A percentile compares a stretch with the other conserved stretches of the same genome.
These are phyloP conservation scores for Caenorhabditis sulstoni DNA, from an alignment of 2,888 invertebrate genomes.

Conservation along the genomic window DNA sequence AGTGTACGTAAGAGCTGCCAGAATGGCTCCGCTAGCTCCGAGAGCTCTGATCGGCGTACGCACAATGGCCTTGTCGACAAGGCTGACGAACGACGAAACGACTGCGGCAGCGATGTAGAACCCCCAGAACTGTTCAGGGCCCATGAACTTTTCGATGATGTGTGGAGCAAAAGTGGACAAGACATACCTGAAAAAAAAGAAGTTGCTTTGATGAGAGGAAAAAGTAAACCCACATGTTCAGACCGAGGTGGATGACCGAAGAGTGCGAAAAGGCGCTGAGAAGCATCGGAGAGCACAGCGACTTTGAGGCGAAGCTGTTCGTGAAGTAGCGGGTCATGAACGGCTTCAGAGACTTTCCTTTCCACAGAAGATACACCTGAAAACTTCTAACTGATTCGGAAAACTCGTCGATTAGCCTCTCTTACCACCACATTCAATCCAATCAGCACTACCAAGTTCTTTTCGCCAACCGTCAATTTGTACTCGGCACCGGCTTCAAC, in stretches of 20 bases:
- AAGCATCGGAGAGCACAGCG: slow-evolving; percentile 90
- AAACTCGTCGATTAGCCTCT: neutral
- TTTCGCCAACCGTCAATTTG: slow-evolving; percentile 65
- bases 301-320: slow-evolving; percentile 81
- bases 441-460: slow-evolving; percentile 53
- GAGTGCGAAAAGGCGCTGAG: slow-evolving; percentile 96
- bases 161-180: slow-evolving; percentile 47
- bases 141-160: slow-evolving; percentile 70
- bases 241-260: slow-evolving; percentile 89
- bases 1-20: slow-evolving; percentile 90
- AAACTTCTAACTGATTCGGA: slow-evolving; percentile 9
- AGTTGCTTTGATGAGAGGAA: neutral
- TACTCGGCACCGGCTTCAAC: slow-evolving; percentile 51
- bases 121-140: slow-evolving; percentile 85
- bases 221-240: slow-evolving; percentile 92
- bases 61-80: slow-evolving; percentile 87
- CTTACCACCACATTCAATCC: slow-evolving; percentile 58
- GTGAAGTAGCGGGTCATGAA: slow-evolving; percentile 78
- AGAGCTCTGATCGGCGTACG: slow-evolving; percentile 88
- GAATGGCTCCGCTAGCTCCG: slow-evolving; percentile 96
- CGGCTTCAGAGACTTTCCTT: slow-evolving; percentile 63
- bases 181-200: slow-evolving; percentile 44
- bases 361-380: slow-evolving; percentile 71
- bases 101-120: slow-evolving; percentile 90
- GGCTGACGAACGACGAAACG: slow-evolving; percentile 88